Conservation (phyloP, 2,888 invertebrate genomes). For the Alloplasta piceator region DNA sequence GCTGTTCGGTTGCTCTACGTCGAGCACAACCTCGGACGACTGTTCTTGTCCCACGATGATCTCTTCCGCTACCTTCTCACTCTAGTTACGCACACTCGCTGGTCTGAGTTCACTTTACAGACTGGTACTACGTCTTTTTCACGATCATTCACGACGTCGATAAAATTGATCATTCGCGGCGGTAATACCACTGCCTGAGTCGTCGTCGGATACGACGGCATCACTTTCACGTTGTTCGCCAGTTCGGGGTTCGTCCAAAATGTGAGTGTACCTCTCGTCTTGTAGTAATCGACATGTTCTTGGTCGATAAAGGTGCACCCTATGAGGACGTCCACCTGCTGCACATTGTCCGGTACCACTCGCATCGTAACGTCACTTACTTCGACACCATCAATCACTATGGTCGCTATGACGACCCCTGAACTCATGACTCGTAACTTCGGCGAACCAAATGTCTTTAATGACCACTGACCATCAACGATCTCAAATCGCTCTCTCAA, state of each 20-base stretch:
- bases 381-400: background rate
- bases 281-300: background rate
- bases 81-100: background rate
- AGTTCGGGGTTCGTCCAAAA: background rate
- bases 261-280: background rate
- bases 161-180: slow-evolving; percentile 1
- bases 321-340: no score
- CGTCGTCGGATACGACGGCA: background rate
- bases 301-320: no score
- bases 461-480: no score
- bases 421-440: background rate
- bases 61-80: background rate
- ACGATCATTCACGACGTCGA: background rate
- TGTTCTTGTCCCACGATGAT: no score
- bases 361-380: background rate
- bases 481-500: background rate
- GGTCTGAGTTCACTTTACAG: background rate
- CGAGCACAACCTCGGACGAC: no score
- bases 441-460: slow-evolving; percentile 31
- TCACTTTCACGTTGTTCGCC: background rate
- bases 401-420: background rate
- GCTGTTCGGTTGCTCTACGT: no score
- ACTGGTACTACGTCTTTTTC: slow-evolving; percentile 7
- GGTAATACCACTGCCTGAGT: slow-evolving; percentile 14
- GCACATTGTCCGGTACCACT: slow-evolving; percentile 37